Conservation (phyloP, 2,113 vertebrate genomes). For the Rhea americana region DNA sequence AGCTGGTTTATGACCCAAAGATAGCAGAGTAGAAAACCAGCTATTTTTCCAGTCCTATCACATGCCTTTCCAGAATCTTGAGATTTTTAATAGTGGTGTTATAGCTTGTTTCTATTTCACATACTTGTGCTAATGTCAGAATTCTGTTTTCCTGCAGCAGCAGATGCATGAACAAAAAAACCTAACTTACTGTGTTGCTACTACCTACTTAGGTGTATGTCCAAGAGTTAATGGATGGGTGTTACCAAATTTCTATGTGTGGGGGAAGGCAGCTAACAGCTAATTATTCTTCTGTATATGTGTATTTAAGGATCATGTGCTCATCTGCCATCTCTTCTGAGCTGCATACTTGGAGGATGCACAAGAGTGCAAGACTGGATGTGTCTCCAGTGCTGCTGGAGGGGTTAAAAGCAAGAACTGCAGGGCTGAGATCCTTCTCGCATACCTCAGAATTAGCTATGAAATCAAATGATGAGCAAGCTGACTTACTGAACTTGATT, state of each 20-base stretch:
- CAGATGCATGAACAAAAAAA: not conserved
- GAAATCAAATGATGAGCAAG: not conserved
- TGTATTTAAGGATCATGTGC: not conserved
- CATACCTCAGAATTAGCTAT: not conserved
- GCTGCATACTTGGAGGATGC: accelerated
- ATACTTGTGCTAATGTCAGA: not conserved
- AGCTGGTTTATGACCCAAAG: too few relatives aligned
- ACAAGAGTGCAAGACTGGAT: not conserved
- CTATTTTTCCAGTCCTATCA: too few relatives aligned
- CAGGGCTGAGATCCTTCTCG: not conserved
- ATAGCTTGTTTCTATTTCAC: not conserved
- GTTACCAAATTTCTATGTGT: not conserved
- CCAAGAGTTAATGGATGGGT: not conserved
- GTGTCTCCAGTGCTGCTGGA: not conserved
- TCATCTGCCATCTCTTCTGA: not conserved
- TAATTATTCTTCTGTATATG: not conserved
- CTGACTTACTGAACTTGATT: not conserved
- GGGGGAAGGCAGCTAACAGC: too few relatives aligned
- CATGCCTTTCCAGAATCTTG: too few relatives aligned
- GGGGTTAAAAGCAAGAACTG: not conserved
- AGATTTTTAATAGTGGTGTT: too few relatives aligned
- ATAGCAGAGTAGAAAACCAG: too few relatives aligned
- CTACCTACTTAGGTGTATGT: not conserved
- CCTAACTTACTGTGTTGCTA: not conserved
- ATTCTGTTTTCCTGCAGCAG: not conserved